These are phyloP conservation scores for Noturus placidus DNA, from an alignment of 2,113 vertebrate genomes.

Conservation along the genomic window DNA sequence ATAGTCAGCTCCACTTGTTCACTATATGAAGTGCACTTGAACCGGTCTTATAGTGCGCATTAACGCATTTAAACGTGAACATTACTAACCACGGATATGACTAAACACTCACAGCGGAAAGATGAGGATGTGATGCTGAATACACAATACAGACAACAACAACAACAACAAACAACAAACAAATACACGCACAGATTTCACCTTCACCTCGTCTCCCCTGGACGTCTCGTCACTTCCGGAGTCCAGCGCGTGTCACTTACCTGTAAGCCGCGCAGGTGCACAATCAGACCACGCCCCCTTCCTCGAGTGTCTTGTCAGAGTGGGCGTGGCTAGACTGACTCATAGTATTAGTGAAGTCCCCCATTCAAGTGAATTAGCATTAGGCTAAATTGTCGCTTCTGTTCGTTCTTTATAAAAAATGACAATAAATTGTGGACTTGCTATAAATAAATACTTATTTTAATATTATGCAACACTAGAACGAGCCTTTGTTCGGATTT, in stretches of 20 bases:
- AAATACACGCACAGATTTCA: not conserved
- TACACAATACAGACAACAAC: not conserved
- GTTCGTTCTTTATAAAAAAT: too few species aligned
- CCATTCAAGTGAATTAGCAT: not conserved
- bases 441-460: too few species aligned
- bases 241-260: slow-evolving; percentile 55
- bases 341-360: not conserved
- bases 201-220: not conserved
- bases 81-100: not conserved
- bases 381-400: not conserved
- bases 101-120: not conserved
- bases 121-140: not conserved
- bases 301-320: not conserved
- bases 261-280: slow-evolving; percentile 55
- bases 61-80: not conserved
- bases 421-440: too few species aligned
- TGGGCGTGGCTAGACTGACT: not conserved
- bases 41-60: too few species aligned
- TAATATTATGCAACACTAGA: too few species aligned
- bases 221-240: slow-evolving; percentile 27
- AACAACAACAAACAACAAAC: not conserved
- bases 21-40: too few species aligned
- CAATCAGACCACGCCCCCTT: slow-evolving; percentile 23
- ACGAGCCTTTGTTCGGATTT: too few species aligned
- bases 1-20: not conserved